These are phyloP conservation scores for Oryzias melastigma DNA, from an alignment of 2,113 vertebrate species.

Conservation along the genomic window DNA sequence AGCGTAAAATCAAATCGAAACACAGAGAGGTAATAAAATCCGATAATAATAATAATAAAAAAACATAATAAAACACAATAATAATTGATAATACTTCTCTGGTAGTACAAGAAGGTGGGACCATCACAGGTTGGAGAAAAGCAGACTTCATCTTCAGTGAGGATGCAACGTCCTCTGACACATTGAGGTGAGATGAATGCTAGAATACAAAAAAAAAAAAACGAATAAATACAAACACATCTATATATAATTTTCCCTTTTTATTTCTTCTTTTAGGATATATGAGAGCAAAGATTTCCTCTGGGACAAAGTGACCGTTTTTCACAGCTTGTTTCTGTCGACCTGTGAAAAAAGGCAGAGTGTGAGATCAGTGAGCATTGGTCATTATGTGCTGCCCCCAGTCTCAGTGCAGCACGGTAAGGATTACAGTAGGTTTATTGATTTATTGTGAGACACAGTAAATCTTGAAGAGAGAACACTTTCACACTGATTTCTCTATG, in stretches of 20 bases:
- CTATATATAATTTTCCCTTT: not conserved
- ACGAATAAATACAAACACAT: not conserved
- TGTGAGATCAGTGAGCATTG: conserved; percentile 70
- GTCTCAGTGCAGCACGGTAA: conserved; percentile 72
- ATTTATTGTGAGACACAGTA: too few relatives aligned
- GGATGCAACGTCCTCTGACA: conserved; percentile 68
- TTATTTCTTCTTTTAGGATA: conserved; percentile 56
- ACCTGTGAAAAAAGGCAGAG: conserved; percentile 67
- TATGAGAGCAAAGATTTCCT: conserved; percentile 70
- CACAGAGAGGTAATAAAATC: too few relatives aligned
- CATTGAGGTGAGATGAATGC: conserved; percentile 47
- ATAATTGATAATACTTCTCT: not conserved
- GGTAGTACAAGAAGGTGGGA: conserved; percentile 58
- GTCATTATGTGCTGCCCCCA: conserved; percentile 79
- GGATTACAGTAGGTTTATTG: not conserved
- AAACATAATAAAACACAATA: too few relatives aligned
- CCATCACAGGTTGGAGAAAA: conserved; percentile 42
- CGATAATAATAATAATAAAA: too few relatives aligned
- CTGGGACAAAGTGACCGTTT: conserved; percentile 66
- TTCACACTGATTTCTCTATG: too few relatives aligned
- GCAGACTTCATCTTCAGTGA: conserved; percentile 73
- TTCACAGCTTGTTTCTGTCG: conserved; percentile 74
- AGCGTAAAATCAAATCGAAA: too few relatives aligned
- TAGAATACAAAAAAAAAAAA: not conserved
- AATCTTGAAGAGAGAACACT: too few relatives aligned